Evolutionary conservation across 2,113 vertebrate species (phyloP), one percentile per base, ranked within the genome.

Genomic region (Plotosus lineatus): DNA sequence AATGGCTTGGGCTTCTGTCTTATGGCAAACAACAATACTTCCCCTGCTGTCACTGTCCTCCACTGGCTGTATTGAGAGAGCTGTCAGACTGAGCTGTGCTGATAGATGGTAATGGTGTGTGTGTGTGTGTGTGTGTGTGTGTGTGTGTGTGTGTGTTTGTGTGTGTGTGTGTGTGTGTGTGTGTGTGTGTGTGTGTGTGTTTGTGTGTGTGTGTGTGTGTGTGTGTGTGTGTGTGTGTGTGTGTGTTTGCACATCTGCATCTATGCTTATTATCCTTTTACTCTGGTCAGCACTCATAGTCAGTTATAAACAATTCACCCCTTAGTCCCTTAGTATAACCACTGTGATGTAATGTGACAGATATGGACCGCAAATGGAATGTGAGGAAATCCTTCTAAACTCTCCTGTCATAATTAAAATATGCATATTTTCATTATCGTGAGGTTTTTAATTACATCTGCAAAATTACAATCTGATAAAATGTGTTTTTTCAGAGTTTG

Each of bases 51-150:
- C 88, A 78, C 82, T 82, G 84, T 89, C 88, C 87, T 90, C 84
- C 80, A 88, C 40, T 85, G 89, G 84, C 89, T 86, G 80, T 86
- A 90, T 86, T 90, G 87, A 90, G 88, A 88, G 86, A 86, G 81
- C 89, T 90, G 90, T 90, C 90, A 91, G 86, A 63, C 38, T 48
- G 63, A 84, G 85, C 81, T 26, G 46, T 0, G 42, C 66, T 91
- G 89, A 92, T 89, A 88, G 88, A 91, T 91, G 85, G 73, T 75
- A 58, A 72, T 85, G 68, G 14, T 77, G 72, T 78, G 65, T 82
- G 77, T 82, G 78, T 75, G 42, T 78, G 38, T 80, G 38, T 71
- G 44, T 77, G 50, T 72, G 28, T 74, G 36, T 48, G 33, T 61
- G 51, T 79, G 40, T 77, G 50, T 36, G 19, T 36, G 53, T 36